Evolutionary conservation across 2,113 vertebrate genomes (phyloP).

Genomic region (Equus quagga): DNA sequence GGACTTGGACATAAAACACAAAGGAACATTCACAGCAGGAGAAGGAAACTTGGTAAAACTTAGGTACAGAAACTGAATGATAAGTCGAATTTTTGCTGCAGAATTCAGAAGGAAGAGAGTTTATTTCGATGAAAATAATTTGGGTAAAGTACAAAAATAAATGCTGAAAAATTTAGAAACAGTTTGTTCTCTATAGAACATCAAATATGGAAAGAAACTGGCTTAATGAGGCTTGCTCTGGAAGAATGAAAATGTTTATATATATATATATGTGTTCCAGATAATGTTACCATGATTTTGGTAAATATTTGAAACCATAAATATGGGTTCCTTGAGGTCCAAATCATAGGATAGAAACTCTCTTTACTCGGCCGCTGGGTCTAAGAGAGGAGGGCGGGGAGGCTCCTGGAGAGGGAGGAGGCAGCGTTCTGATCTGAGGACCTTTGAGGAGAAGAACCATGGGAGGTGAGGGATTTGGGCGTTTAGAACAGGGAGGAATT

Average conservation of each 20-base stretch:
- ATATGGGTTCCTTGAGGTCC: neutral
- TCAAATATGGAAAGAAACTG: neutral
- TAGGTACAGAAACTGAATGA: neutral
- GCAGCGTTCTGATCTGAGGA: neutral
- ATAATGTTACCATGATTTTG: neutral
- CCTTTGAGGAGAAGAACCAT: neutral
- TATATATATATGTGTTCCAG: neutral
- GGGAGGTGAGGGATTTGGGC: neutral
- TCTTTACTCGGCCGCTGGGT: neutral
- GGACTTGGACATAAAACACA: neutral
- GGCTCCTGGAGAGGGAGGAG: neutral
- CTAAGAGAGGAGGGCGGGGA: neutral
- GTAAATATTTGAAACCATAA: slow-evolving; percentile 49
- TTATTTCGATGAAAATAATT: slow-evolving; percentile 35
- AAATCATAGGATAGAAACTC: neutral
- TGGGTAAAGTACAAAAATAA: slow-evolving; percentile 5
- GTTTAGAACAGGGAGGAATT: neutral
- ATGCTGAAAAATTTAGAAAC: neutral
- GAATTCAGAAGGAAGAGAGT: slow-evolving; percentile 38
- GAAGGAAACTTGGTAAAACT: neutral
- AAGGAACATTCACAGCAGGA: neutral
- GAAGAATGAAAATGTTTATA: neutral
- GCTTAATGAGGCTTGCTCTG: neutral
- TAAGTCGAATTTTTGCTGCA: neutral
- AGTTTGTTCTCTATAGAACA: neutral